These are phyloP conservation scores for Drosophila subobscura DNA, from an alignment of 1,140 invertebrate genomes.

Conservation along the genomic window DNA sequence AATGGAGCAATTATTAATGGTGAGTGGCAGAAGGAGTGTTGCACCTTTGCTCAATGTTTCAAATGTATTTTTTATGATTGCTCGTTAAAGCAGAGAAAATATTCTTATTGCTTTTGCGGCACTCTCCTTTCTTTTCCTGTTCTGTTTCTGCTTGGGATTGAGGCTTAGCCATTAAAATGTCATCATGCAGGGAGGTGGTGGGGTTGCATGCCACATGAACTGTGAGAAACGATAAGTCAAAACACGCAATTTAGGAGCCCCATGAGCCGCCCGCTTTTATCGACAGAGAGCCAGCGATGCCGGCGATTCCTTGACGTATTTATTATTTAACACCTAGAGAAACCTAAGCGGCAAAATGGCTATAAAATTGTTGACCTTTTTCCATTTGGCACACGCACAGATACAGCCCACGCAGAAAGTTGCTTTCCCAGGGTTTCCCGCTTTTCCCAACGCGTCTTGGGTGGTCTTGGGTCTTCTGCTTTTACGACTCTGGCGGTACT, in stretches of 20 bases:
- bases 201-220: conserved; percentile 24
- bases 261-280: conserved; percentile 58
- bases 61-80: conserved; percentile 49
- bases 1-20: conserved; percentile 76
- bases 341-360: conserved; percentile 66
- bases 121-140: neutral
- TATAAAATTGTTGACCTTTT: conserved; percentile 78
- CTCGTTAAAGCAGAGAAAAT: conserved; percentile 69
- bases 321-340: conserved; percentile 77
- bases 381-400: conserved; percentile 55
- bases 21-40: conserved; percentile 35
- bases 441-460: conserved; percentile 35
- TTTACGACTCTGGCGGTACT: conserved; percentile 58
- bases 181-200: conserved; percentile 41
- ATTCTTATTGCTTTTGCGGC: conserved; percentile 59
- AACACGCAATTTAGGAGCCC: conserved; percentile 54
- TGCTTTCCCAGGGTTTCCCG: conserved; percentile 2
- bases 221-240: conserved; percentile 47
- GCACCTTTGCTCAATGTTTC: conserved; percentile 66
- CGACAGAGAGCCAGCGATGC: conserved; percentile 48
- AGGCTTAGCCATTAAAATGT: conserved; percentile 70
- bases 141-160: conserved; percentile 33
- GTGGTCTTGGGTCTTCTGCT: conserved; percentile 47
- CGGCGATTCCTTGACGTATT: conserved; percentile 63
- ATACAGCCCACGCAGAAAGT: neutral